Percentiles rank a stretch among this genome's conserved stretches.
Evolutionary conservation across 1,140 invertebrate genomes (phyloP).

Genomic region (Mercenaria mercenaria): DNA sequence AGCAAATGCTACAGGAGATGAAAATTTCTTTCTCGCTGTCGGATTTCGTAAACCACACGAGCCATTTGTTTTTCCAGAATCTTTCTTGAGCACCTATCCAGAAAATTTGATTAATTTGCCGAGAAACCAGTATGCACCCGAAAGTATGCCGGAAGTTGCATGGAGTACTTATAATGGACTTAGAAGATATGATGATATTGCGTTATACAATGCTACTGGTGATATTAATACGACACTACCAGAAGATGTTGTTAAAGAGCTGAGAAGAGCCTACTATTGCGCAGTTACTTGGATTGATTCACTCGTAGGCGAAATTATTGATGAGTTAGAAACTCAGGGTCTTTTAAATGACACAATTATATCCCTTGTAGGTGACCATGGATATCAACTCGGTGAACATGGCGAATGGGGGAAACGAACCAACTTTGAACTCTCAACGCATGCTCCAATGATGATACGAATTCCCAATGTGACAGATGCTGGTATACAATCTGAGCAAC

Average conservation of each 20-base stretch:
- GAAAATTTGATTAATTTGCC: slow-evolving; percentile 43
- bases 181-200: slow-evolving; percentile 46
- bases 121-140: slow-evolving; percentile 37
- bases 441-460: slow-evolving; percentile 40
- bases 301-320: slow-evolving; percentile 91
- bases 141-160: slow-evolving; percentile 59
- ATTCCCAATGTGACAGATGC: slow-evolving; percentile 25
- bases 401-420: slow-evolving; percentile 95
- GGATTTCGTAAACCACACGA: slow-evolving; percentile 75
- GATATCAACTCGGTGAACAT: slow-evolving; percentile 95
- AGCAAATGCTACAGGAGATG: background rate
- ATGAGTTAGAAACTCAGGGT: slow-evolving; percentile 87
- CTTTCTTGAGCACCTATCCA: slow-evolving; percentile 46
- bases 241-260: slow-evolving; percentile 34
- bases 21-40: slow-evolving; percentile 73
- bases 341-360: slow-evolving; percentile 90
- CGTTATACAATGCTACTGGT: background rate
- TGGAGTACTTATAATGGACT: slow-evolving; percentile 56
- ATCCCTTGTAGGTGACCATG: slow-evolving; percentile 93
- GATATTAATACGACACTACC: slow-evolving; percentile 55
- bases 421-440: slow-evolving; percentile 91
- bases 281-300: slow-evolving; percentile 92
- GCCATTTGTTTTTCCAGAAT: slow-evolving; percentile 71
- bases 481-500: slow-evolving; percentile 77
- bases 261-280: slow-evolving; percentile 90